These are phyloP conservation scores for Oeneis ivallda DNA, from an alignment of 2,888 invertebrate species.

Conservation along the genomic window DNA sequence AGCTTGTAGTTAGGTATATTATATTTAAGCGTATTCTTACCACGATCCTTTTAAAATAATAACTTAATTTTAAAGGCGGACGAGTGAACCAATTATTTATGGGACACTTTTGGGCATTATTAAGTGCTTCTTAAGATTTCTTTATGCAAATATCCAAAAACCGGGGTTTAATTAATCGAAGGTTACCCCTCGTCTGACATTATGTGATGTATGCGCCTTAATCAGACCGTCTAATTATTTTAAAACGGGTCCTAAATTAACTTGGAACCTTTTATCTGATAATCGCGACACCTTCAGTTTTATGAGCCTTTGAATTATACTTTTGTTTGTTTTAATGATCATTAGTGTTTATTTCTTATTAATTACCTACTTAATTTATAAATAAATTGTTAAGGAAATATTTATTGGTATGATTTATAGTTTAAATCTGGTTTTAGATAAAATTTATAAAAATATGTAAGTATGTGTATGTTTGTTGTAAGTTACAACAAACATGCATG, in stretches of 20 bases:
- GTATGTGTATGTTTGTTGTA: too few species aligned
- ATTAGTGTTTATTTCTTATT: background rate
- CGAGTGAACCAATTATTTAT: conserved; percentile 58
- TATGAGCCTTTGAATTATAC: conserved; percentile 16
- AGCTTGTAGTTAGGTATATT: background rate
- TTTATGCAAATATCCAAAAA: conserved; percentile 74
- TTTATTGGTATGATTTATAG: background rate
- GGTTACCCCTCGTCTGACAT: conserved; percentile 64
- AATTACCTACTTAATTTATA: background rate
- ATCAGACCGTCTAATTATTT: conserved; percentile 70
- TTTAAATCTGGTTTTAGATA: background rate
- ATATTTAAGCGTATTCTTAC: background rate
- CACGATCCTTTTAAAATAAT: conserved; percentile 47
- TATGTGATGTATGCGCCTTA: conserved; percentile 70
- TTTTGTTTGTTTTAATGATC: conserved; percentile 7
- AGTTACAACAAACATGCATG: too few species aligned
- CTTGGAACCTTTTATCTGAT: conserved; percentile 44
- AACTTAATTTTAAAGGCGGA: conserved; percentile 65
- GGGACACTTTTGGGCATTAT: conserved; percentile 57
- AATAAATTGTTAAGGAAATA: too few species aligned
- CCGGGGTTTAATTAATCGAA: conserved; percentile 66
- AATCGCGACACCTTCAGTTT: conserved; percentile 40
- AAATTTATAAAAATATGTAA: background rate
- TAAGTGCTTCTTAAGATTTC: conserved; percentile 72
- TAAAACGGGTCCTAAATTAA: conserved; percentile 61